These are phyloP conservation scores for Leptatherina wallacei DNA, from an alignment of 2,797 vertebrate species.

Conservation along the genomic window DNA sequence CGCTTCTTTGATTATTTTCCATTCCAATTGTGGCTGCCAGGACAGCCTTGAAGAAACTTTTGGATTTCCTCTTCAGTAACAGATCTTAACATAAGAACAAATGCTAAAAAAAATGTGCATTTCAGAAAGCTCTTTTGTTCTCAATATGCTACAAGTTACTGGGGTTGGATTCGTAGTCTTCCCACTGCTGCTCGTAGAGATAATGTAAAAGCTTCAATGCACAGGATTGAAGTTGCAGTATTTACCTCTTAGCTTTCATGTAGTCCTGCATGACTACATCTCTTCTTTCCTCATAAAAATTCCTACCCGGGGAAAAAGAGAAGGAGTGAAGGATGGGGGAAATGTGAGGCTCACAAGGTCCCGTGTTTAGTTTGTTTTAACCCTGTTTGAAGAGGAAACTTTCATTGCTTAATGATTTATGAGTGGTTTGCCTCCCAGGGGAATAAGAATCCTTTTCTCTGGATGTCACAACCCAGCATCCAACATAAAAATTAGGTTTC, in stretches of 20 bases:
- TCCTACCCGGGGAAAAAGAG: conserved; percentile 56
- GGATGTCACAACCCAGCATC: conserved; percentile 64
- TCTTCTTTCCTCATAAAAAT: conserved; percentile 80
- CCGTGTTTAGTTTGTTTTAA: conserved; percentile 78
- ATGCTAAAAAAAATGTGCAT: conserved; percentile 11
- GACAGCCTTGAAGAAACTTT: conserved; percentile 28
- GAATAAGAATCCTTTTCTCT: conserved; percentile 70
- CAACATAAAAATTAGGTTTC: conserved; percentile 64
- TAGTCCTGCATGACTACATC: conserved; percentile 43
- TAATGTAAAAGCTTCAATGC: conserved; percentile 29
- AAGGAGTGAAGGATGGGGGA: conserved; percentile 37
- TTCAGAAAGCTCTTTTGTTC: conserved; percentile 37
- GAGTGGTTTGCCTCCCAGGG: conserved; percentile 62
- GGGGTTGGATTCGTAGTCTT: conserved; percentile 19
- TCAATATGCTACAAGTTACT: conserved; percentile 28
- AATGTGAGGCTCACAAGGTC: conserved; percentile 49
- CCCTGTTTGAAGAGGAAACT: conserved; percentile 78
- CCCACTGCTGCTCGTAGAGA: conserved; percentile 19
- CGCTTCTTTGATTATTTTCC: conserved; percentile 37
- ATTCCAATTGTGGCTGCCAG: conserved; percentile 29
- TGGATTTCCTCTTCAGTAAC: conserved; percentile 35
- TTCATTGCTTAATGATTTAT: conserved; percentile 83
- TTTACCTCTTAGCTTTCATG: conserved; percentile 53
- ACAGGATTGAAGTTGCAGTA: conserved; percentile 51
- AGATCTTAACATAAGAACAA: conserved; percentile 29